phyloP scores from a whole-genome alignment of 2,888 invertebrate species.

The Anthophora plumipes region DNA sequence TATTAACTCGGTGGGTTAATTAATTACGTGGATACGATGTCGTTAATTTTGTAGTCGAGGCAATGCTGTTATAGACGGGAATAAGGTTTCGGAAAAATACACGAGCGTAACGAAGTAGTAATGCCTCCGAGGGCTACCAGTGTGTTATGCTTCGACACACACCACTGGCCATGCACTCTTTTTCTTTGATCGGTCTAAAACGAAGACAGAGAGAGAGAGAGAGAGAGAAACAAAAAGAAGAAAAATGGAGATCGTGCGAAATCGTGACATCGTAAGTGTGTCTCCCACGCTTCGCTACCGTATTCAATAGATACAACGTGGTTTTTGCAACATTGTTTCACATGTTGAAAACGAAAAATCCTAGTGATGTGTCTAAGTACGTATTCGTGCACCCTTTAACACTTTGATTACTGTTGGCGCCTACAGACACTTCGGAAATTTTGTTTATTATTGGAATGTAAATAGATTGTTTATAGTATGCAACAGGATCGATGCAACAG shows the following conservation, averaged over 20 bases:
- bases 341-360: no score
- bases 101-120: conserved; percentile 79
- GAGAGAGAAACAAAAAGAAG: no score
- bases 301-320: neutral
- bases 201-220: conserved; percentile 49
- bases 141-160: conserved; percentile 81
- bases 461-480: no score
- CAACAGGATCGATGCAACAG: no score
- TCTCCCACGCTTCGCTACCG: conserved; percentile 51
- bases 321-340: no score
- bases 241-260: conserved; percentile 72
- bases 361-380: no score
- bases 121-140: conserved; percentile 72
- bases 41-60: conserved; percentile 56
- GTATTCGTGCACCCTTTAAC: no score
- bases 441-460: no score
- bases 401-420: no score
- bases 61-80: conserved; percentile 38
- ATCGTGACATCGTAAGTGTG: conserved; percentile 77
- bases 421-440: no score
- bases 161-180: conserved; percentile 78
- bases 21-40: conserved; percentile 64
- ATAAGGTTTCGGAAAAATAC: conserved; percentile 76
- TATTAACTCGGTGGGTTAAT: conserved; percentile 57
- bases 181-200: conserved; percentile 68